These are phyloP conservation scores for Heliconius eleuchia DNA, from an alignment of 1,140 invertebrate genomes.

Conservation along the genomic window DNA sequence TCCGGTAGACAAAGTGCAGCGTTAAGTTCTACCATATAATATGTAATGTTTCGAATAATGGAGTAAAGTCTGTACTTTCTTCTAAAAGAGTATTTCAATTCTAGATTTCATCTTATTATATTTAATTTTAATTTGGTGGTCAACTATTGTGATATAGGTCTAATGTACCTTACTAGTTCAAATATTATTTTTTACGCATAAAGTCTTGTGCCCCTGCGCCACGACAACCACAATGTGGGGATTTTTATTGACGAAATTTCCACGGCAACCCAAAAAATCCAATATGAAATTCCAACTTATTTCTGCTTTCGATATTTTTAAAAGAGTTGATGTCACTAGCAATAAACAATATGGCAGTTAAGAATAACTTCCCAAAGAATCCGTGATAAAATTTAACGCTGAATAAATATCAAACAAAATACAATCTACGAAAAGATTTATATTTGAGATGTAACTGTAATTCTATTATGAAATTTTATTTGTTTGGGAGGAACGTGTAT, in stretches of 20 bases:
- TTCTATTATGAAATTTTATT: background rate
- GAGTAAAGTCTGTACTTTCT: too few relatives aligned
- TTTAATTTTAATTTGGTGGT: too few relatives aligned
- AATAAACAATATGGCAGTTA: background rate
- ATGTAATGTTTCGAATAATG: too few relatives aligned
- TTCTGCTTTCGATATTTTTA: background rate
- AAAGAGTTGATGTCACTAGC: background rate
- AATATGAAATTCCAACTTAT: background rate
- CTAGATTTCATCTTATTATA: too few relatives aligned
- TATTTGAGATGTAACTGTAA: background rate
- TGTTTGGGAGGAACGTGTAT: background rate
- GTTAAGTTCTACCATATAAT: too few relatives aligned
- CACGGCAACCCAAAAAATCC: background rate
- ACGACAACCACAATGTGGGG: too few relatives aligned
- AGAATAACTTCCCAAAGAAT: background rate
- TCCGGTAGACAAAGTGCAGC: too few relatives aligned
- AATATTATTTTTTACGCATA: too few relatives aligned
- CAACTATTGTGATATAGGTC: too few relatives aligned
- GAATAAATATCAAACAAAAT: background rate
- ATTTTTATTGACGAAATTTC: background rate
- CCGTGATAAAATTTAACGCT: background rate
- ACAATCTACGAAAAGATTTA: background rate
- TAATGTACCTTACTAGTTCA: too few relatives aligned
- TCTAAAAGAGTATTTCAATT: too few relatives aligned
- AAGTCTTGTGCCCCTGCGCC: too few relatives aligned